Evolutionary conservation across 2,113 vertebrate genomes (phyloP), one percentile per base, ranked within the genome.

Genomic region (Odocoileus hemionus): DNA sequence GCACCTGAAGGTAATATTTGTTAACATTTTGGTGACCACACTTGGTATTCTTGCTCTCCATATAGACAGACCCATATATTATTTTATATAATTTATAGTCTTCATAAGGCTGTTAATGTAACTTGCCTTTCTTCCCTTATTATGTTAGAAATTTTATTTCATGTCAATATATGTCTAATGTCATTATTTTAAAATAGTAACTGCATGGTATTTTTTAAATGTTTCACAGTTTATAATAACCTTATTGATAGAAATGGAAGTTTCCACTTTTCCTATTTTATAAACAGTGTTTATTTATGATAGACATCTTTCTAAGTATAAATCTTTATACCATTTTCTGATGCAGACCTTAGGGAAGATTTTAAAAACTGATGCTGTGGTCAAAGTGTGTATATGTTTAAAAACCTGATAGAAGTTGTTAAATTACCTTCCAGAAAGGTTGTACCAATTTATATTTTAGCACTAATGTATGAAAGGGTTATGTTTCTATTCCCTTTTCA

Each of bases 1-100:
- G 52, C 39, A 97, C 33, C 80, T 95, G 54, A 88, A 97, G 86
- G 89, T 94, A 95, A 91, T 91, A 85, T 88, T 90, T 93, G 92
- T 95, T 96, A 79, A 95, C 57, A 64, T 97, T 96, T 96, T 97
- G 92, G 92, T 89, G 86, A 91, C 86, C 92, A 82, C 60, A 50
- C 57, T 90, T 95, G 60, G 45, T 95, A 45, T 96, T 94, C 61
- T 94, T n/a, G 91, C 50, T 92, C 8, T 95, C 45, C 19, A 26
- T 86, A 86, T 30, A 89, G 64, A 47, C 86, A 96, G 91, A 89
- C 2, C 21, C 58, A 86, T 45, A 36, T 47, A 83, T 67, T 93
- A 82, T 17, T 86, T 95, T 91, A 52, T 93, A 10, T 64, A 96
- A 54, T 58, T 82, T 96, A 33, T 89, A 82, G 95, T 57, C 33